phyloP scores from a whole-genome alignment of 2,888 invertebrate genomes.

The Papilio demoleus region DNA sequence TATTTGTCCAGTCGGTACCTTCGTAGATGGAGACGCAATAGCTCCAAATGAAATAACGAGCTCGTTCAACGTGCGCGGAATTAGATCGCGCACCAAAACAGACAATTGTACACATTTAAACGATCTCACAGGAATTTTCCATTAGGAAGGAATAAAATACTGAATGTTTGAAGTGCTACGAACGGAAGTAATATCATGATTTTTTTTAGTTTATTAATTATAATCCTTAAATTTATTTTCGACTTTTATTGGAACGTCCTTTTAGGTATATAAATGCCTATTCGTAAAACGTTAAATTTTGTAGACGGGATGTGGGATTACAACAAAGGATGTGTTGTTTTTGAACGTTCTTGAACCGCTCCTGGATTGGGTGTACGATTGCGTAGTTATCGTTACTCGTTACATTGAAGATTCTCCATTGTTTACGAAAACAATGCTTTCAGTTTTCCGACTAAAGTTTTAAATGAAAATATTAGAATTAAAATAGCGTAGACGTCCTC shows the following conservation, averaged over 20 bases:
- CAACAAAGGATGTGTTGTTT: background rate
- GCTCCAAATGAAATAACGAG: background rate
- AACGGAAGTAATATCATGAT: background rate
- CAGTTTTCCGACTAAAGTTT: background rate
- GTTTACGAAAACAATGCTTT: background rate
- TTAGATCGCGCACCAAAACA: background rate
- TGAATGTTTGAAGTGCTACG: background rate
- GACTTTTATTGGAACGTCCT: background rate
- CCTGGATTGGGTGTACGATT: no score
- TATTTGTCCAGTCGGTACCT: background rate
- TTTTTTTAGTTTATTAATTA: background rate
- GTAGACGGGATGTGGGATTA: background rate
- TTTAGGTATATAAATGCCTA: background rate
- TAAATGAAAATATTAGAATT: background rate
- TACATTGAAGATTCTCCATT: background rate
- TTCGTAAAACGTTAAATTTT: background rate
- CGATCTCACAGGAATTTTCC: slow-evolving; percentile 6
- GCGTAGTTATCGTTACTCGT: background rate
- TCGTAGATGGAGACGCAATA: background rate
- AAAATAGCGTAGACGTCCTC: background rate
- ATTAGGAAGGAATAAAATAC: background rate
- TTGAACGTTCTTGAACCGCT: no score
- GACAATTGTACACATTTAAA: no score
- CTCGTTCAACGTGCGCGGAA: background rate
- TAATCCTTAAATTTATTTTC: no score